A percentile compares a stretch with the other conserved stretches of the same genome.
Evolutionary conservation across 2,113 vertebrate species (phyloP).

Genomic region (Paracanthobrama guichenoti): DNA sequence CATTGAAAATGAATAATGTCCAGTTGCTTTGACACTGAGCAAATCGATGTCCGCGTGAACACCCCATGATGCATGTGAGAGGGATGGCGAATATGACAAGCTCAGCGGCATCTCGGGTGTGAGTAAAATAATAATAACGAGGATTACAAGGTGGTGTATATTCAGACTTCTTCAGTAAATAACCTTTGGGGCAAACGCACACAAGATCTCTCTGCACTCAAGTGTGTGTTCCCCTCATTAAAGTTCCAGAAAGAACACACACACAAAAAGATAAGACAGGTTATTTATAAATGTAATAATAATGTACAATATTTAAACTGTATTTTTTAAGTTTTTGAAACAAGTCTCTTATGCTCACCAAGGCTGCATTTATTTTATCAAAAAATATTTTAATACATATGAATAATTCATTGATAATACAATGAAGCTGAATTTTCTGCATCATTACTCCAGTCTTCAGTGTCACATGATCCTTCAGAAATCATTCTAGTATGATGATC

Average conservation of each 20-base stretch:
- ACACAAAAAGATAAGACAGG: too few relatives aligned
- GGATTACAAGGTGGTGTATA: not conserved
- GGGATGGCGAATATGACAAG: not conserved
- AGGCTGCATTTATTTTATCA: not conserved
- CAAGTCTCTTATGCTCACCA: not conserved
- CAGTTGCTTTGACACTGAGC: not conserved
- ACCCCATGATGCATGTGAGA: not conserved
- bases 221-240: not conserved
- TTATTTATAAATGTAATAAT: not conserved
- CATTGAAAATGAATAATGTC: conserved; percentile 11
- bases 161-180: conserved; percentile 8
- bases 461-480: too few relatives aligned
- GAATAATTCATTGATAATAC: too few relatives aligned
- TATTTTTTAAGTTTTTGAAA: too few relatives aligned
- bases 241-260: not conserved
- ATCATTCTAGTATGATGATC: too few relatives aligned
- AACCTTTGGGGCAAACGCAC: not conserved
- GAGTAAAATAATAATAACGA: conserved; percentile 10
- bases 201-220: not conserved
- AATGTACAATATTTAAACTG: not conserved
- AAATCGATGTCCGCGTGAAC: not conserved
- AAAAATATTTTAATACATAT: too few relatives aligned
- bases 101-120: not conserved
- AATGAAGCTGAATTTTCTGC: too few relatives aligned
- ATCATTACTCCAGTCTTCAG: too few relatives aligned